Conservation (phyloP, 2,113 vertebrate species). For the Eonycteris spelaea region DNA sequence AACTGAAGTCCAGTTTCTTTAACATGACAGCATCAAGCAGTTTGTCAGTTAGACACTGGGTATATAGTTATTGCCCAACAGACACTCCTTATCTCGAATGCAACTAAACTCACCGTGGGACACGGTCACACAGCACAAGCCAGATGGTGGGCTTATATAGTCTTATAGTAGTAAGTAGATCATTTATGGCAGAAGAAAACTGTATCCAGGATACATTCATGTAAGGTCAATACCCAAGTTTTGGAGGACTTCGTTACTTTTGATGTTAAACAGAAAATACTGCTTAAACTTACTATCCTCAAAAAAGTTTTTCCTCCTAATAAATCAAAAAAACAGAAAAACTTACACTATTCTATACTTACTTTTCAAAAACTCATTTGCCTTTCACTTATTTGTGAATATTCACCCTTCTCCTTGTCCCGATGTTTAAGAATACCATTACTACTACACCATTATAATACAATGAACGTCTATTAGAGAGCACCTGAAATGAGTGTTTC, state of each 20-base stretch:
- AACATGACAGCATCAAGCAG: not conserved
- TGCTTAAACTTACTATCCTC: slow-evolving; percentile 24
- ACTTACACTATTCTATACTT: not conserved
- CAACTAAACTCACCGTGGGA: not conserved
- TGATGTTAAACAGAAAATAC: slow-evolving; percentile 21
- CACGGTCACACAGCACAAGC: not conserved
- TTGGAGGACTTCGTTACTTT: not conserved
- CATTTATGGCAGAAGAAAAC: not conserved
- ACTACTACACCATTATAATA: not conserved
- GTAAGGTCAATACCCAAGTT: not conserved
- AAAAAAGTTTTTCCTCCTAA: not conserved
- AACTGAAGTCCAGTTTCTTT: not conserved
- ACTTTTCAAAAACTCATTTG: not conserved
- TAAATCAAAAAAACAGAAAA: not conserved
- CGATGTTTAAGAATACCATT: not conserved
- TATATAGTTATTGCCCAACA: not conserved
- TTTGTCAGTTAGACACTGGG: not conserved
- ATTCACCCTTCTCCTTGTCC: not conserved
- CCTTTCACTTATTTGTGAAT: slow-evolving; percentile 1
- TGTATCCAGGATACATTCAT: not conserved
- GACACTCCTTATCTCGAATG: not conserved
- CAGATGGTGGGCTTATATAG: not conserved
- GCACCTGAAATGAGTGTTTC: not conserved
- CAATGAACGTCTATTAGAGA: not conserved
- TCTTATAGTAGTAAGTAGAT: not conserved